Percentiles rank a stretch among this genome's conserved stretches.
phyloP scores from a whole-genome alignment of 2,797 vertebrate genomes.

The Pristis pectinata region DNA sequence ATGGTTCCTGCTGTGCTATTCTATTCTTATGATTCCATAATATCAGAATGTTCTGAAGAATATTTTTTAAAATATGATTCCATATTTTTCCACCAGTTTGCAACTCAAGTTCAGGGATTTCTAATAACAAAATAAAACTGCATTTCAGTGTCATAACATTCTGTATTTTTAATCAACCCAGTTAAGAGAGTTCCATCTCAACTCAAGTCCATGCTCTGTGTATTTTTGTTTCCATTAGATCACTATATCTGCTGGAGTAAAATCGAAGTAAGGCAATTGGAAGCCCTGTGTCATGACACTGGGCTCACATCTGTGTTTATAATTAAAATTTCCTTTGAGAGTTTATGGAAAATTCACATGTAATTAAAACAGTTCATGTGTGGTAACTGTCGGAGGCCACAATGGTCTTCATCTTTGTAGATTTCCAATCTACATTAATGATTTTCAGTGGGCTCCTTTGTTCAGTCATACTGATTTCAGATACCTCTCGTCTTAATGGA shows the following conservation, averaged over 20 bases:
- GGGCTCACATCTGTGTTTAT: slow-evolving; percentile 28
- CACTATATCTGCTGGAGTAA: neutral
- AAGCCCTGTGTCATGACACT: neutral
- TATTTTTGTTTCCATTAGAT: neutral
- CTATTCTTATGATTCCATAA: neutral
- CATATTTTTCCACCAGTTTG: neutral
- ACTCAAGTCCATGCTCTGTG: neutral
- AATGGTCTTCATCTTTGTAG: neutral
- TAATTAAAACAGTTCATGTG: neutral
- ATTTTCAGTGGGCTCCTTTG: neutral
- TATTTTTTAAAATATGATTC: neutral
- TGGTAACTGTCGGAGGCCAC: neutral
- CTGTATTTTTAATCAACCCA: neutral
- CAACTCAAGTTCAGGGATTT: neutral
- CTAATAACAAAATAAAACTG: neutral
- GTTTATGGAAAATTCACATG: neutral
- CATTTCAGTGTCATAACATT: neutral
- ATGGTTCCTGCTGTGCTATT: no score
- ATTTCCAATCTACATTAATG: neutral
- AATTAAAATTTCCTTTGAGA: slow-evolving; percentile 32
- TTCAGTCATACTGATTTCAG: neutral
- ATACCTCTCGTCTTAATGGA: neutral
- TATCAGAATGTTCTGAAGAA: neutral
- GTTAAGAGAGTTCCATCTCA: neutral
- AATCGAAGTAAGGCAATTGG: neutral